A percentile compares a stretch with the other conserved stretches of the same genome.
phyloP scores from a whole-genome alignment of 2,113 vertebrate genomes.

The Callipepla californica region DNA sequence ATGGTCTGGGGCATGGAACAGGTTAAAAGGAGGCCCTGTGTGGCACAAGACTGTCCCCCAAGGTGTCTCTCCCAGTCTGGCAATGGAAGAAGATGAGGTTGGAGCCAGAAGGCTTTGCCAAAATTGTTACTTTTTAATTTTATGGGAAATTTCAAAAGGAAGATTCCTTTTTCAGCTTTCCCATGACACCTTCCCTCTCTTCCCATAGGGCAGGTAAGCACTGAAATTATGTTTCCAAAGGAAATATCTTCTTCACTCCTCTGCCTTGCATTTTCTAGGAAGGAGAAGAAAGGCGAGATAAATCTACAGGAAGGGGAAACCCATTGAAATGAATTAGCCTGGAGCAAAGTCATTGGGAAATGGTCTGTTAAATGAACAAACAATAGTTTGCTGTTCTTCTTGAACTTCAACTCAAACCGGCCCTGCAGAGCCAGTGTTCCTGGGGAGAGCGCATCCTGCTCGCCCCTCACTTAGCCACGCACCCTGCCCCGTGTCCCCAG shows the following conservation, averaged over 20 bases:
- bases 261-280: not conserved
- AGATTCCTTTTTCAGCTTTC: slow-evolving; percentile 5
- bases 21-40: not conserved
- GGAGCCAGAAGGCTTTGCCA: not conserved
- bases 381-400: not conserved
- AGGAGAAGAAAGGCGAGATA: not conserved
- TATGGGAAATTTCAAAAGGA: not conserved
- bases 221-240: not conserved
- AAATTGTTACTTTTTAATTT: not conserved
- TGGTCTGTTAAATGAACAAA: slow-evolving; percentile 2
- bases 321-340: not conserved
- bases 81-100: not conserved
- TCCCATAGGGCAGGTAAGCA: not conserved
- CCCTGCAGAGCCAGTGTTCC: not conserved
- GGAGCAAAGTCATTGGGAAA: not conserved
- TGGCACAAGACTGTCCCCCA: fast-evolving
- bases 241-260: not conserved
- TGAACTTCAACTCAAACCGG: not conserved
- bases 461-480: not conserved
- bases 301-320: not conserved
- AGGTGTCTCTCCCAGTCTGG: not conserved
- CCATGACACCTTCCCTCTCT: not conserved
- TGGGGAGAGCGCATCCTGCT: not conserved
- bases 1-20: not conserved
- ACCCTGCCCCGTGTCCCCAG: not conserved